A percentile compares a stretch with the other conserved stretches of the same genome.
These are phyloP conservation scores for Platerodrilus igneus DNA, from an alignment of 2,888 invertebrate species.

Conservation along the genomic window DNA sequence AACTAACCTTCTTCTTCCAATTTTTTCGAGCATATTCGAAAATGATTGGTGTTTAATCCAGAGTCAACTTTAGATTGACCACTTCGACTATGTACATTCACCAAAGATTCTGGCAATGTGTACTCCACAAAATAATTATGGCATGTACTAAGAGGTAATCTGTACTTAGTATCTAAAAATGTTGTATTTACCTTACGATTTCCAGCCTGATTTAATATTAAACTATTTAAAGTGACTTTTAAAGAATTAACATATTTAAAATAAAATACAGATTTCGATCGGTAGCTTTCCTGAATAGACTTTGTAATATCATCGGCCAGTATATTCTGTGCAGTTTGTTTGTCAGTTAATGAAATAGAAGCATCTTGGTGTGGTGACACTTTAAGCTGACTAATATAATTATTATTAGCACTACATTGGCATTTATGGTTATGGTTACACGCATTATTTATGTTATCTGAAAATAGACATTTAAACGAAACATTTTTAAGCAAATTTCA, in stretches of 20 bases:
- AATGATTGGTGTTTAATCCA: slow-evolving; percentile 41
- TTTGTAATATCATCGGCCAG: slow-evolving; percentile 23
- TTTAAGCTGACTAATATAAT: too few species aligned
- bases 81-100: slow-evolving; percentile 30
- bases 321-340: neutral
- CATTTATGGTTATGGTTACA: too few species aligned
- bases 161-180: slow-evolving; percentile 21
- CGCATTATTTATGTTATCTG: too few species aligned
- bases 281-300: slow-evolving; percentile 25
- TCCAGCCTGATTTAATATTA: slow-evolving; percentile 48
- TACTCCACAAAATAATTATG: slow-evolving; percentile 51
- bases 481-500: too few species aligned
- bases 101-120: slow-evolving; percentile 41
- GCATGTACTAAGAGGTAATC: slow-evolving; percentile 27
- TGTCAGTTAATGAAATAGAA: neutral
- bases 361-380: neutral
- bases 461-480: too few species aligned
- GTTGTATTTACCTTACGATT: slow-evolving; percentile 40
- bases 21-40: slow-evolving; percentile 46
- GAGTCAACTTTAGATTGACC: slow-evolving; percentile 43
- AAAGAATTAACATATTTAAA: slow-evolving; percentile 47
- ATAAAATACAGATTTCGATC: slow-evolving; percentile 14
- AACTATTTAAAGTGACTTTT: slow-evolving; percentile 46
- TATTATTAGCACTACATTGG: too few species aligned
- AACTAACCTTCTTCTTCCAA: slow-evolving; percentile 43